These are phyloP conservation scores for Scaptomyza polygonia DNA, from an alignment of 2,888 invertebrate genomes.

Conservation along the genomic window DNA sequence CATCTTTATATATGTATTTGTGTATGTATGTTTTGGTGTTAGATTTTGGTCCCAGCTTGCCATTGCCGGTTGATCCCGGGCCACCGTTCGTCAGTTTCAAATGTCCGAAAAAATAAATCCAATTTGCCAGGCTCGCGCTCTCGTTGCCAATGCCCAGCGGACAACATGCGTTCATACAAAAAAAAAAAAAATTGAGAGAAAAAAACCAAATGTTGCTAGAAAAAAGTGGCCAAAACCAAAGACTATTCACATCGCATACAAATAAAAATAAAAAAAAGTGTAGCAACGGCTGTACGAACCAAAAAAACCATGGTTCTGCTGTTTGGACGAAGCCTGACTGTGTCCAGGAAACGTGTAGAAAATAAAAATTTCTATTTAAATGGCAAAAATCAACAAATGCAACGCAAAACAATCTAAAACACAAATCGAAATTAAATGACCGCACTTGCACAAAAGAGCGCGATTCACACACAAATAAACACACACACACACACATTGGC, in stretches of 20 bases:
- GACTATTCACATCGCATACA: constrained; percentile 29
- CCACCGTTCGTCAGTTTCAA: constrained; percentile 63
- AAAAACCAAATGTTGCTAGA: constrained; percentile 13
- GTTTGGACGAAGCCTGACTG: constrained; percentile 32
- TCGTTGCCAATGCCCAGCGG: constrained; percentile 66
- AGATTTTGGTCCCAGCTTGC: constrained; percentile 39
- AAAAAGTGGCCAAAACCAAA: constrained; percentile 11
- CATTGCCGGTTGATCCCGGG: constrained; percentile 36
- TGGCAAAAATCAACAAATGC: constrained; percentile 80
- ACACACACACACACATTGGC: constrained; percentile 28
- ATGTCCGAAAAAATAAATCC: constrained; percentile 76
- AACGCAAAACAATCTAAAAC: constrained; percentile 82
- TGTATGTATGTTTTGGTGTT: constrained; percentile 23
- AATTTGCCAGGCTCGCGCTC: constrained; percentile 66
- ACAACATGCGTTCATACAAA: constrained; percentile 70
- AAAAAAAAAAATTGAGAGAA: constrained; percentile 33
- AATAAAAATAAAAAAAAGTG: constrained; percentile 41
- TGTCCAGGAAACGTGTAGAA: constrained; percentile 72
- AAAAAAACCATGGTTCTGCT: constrained; percentile 20
- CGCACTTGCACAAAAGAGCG: constrained; percentile 80
- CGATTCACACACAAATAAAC: constrained; percentile 32
- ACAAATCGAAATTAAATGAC: constrained; percentile 83
- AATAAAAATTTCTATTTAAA: constrained; percentile 79
- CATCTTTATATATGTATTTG: not conserved
- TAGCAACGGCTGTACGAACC: constrained; percentile 48